These are phyloP conservation scores for Odontocerum albicorne DNA, from an alignment of 2,888 invertebrate species.

Conservation along the genomic window DNA sequence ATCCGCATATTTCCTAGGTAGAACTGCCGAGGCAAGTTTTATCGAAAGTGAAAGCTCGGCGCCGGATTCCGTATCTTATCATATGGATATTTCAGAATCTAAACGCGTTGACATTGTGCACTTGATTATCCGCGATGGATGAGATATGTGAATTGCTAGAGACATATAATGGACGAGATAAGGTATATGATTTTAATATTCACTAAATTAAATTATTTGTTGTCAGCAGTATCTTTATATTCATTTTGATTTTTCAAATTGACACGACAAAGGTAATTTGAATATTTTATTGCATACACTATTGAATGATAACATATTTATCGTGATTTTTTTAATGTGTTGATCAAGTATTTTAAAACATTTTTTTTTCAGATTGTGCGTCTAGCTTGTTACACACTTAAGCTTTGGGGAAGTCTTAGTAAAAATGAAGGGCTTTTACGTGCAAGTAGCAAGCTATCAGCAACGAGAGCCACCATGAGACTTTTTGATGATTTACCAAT, in stretches of 20 bases:
- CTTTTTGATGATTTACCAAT: slow-evolving; percentile 85
- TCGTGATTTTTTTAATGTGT: neutral
- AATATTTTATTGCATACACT: too few relatives aligned
- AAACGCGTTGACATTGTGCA: slow-evolving; percentile 1
- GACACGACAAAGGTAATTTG: too few relatives aligned
- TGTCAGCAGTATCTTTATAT: too few relatives aligned
- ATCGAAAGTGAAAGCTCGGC: slow-evolving; percentile 21
- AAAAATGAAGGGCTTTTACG: slow-evolving; percentile 61
- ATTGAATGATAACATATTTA: too few relatives aligned
- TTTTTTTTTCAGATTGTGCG: slow-evolving; percentile 66
- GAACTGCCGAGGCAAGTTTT: slow-evolving; percentile 8
- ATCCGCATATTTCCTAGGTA: neutral
- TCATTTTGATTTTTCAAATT: too few relatives aligned
- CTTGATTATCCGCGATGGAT: slow-evolving; percentile 40
- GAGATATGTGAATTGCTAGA: slow-evolving; percentile 74
- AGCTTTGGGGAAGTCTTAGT: slow-evolving; percentile 65
- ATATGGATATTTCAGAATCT: slow-evolving; percentile 15
- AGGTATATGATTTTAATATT: slow-evolving; percentile 54
- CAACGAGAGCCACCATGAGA: slow-evolving; percentile 74
- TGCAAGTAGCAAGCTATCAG: slow-evolving; percentile 72
- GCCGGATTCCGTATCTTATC: slow-evolving; percentile 17
- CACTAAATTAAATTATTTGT: too few relatives aligned
- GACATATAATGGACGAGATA: slow-evolving; percentile 84
- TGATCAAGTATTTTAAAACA: neutral
- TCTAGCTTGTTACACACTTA: slow-evolving; percentile 75